Base-by-base conservation (phyloP, 2,113 vertebrate species). In the Paracanthobrama guichenoti region DNA sequence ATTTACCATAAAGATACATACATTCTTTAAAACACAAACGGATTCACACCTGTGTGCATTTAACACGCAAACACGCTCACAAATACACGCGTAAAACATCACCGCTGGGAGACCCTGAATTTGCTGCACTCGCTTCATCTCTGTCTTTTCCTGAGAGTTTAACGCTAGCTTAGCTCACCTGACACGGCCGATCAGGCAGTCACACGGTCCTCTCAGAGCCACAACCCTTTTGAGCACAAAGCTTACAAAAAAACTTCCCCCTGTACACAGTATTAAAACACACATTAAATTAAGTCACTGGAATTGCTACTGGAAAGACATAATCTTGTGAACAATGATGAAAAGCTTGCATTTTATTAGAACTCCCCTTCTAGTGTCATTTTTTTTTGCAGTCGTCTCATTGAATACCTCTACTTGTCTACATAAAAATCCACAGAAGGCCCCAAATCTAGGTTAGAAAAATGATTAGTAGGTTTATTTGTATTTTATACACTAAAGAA, bases 31-130 rank as follows among this genome's bases (percentile, higher is more conserved):
- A 79, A 85, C 26, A 86, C 57, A 62, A 69, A 57, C 84, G 62
- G 60, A 66, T 46, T 22, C 71, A 35, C 75, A 35, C 39, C 26
- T 69, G 57, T 79, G 77, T 31, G 77, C 59, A n/a, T 11, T 69
- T 31, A 67, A 67, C 35, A 66, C 35, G 42, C 67, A 73, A 79
- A 46, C 59, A 79, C 59, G 50, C 74, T 60, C 77, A 50, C 53
- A 78, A 60, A 85, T 57, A 64, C 84, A 85, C 42, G 60, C 44
- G 85, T 59, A 83, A 50, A 89, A 83, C 82, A 87, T 59, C 74
- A 86, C 85, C 85, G 90, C 83, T 88, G 89, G 90, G 91, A 92
- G 90, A 94, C 91, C 91, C 92, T 94, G 93, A 94, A 91, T 93
- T 91, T 88, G 87, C 82, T 88, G 66, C 91, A 83, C 82, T 89